Evolutionary conservation across 1,140 invertebrate species (phyloP).

Genomic region (Drosophila rhopaloa): DNA sequence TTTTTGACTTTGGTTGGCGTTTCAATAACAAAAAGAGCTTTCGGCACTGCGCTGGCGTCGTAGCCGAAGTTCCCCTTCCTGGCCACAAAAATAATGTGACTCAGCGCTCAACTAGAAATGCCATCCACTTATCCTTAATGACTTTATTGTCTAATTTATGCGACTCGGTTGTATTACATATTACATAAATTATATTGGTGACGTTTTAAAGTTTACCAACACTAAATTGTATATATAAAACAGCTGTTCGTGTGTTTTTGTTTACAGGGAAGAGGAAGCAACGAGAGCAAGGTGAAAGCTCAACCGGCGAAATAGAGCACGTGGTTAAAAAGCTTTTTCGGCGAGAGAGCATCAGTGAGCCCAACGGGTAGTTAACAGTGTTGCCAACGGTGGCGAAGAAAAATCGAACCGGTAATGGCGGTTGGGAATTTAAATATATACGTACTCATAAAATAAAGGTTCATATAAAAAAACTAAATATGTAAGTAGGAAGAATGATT

Average conservation of each 20-base stretch:
- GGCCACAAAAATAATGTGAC: neutral
- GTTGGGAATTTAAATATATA: slow-evolving; percentile 5
- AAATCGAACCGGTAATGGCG: neutral
- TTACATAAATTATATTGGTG: slow-evolving; percentile 16
- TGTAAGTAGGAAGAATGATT: too few relatives aligned
- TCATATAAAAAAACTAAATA: too few relatives aligned
- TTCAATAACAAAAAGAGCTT: slow-evolving; percentile 30
- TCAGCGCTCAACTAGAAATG: slow-evolving; percentile 25
- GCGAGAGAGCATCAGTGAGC: slow-evolving; percentile 1
- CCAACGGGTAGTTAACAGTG: neutral
- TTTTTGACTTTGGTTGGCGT: slow-evolving; percentile 52
- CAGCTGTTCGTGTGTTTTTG: slow-evolving; percentile 60
- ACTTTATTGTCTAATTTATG: slow-evolving; percentile 29
- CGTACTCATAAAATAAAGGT: too few relatives aligned
- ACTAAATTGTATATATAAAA: slow-evolving; percentile 21
- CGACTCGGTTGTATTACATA: slow-evolving; percentile 8
- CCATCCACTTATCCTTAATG: slow-evolving; percentile 22
- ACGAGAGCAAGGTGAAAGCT: neutral
- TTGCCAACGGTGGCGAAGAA: neutral
- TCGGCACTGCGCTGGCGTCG: slow-evolving; percentile 3
- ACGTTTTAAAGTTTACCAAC: slow-evolving; percentile 9
- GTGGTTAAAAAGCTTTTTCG: neutral
- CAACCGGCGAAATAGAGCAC: slow-evolving; percentile 1
- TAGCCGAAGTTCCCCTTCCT: neutral
- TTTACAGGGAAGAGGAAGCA: slow-evolving; percentile 45